Conservation (phyloP, 1,140 invertebrate species). For the Drosophila parabipectinata region DNA sequence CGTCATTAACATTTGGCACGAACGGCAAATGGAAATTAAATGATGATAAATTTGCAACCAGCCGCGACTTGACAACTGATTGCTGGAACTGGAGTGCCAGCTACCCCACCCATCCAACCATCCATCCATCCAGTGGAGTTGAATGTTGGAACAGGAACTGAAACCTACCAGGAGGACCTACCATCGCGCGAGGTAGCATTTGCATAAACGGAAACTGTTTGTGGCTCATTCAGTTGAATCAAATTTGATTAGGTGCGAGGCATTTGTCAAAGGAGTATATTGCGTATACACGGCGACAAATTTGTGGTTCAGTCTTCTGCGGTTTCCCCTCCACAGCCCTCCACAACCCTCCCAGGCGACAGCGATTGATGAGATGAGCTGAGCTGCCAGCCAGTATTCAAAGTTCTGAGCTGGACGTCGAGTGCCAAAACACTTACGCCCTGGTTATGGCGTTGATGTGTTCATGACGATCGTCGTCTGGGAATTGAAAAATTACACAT, state of each 20-base stretch:
- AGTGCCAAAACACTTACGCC: constrained; percentile 71
- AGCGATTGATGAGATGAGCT: constrained; percentile 51
- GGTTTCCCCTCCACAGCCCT: constrained; percentile 28
- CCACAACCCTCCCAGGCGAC: constrained; percentile 50
- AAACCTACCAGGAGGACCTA: constrained; percentile 1
- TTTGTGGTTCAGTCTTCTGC: constrained; percentile 34
- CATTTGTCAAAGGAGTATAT: constrained; percentile 68
- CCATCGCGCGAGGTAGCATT: constrained; percentile 13
- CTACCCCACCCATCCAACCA: too few relatives aligned
- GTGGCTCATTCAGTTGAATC: constrained; percentile 74
- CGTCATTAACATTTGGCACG: constrained; percentile 80
- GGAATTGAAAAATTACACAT: constrained; percentile 43
- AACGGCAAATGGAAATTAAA: constrained; percentile 81
- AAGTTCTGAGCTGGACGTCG: constrained; percentile 57
- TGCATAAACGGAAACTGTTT: constrained; percentile 55
- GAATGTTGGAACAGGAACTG: constrained; percentile 9
- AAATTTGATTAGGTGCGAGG: constrained; percentile 80
- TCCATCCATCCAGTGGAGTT: constrained; percentile 24
- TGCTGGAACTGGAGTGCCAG: constrained; percentile 23
- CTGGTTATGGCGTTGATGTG: constrained; percentile 35
- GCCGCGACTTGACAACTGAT: constrained; percentile 70
- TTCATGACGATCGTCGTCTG: constrained; percentile 24
- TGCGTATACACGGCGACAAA: constrained; percentile 48
- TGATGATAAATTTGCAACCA: constrained; percentile 81
- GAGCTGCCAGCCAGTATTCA: constrained; percentile 5